Evolutionary conservation across 2,888 invertebrate genomes (phyloP), one percentile per base, ranked within the genome.

Genomic region (Agriopis marginaria): DNA sequence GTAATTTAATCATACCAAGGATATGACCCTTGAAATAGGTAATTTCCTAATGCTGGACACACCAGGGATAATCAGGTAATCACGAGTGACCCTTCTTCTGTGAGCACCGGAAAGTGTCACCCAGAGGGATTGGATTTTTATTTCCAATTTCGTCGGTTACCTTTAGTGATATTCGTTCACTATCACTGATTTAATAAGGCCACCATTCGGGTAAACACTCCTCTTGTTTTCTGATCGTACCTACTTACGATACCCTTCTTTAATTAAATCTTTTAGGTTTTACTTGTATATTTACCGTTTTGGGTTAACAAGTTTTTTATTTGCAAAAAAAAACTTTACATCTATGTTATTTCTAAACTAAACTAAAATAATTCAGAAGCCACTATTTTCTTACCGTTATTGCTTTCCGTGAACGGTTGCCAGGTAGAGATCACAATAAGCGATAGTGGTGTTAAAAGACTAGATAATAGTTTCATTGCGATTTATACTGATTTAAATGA

Each of bases 21-120:
- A 42, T 23, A 42, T 51, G 62, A 68, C 58, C 68, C 69, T 56
- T 56, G 47, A 40, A 65, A 62, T 51, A 40, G 51, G 61, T 65
- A 69, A 69, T 65, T 55, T 69, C 50, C 45, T 69, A 69, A 69
- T 51, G 62, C 47, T 44, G 65, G 65, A 23, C 42, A 61, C 51
- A 62, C 51, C 51, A 53, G 45, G 69, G 69, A 58, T 65, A 69
- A 69, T 69, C 56, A 69, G 56, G 51, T 62, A 58, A 69, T 69
- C 69, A 62, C 11, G n/a, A 50, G 40, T 47, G 56, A 65, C 65
- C 69, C 58, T 65, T 63, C 54, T 12, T 23, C 45, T 17, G 7
- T 54, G 39, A 17, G 14, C 7, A 54, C 12, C 17, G 45, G 53
- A 54, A 32, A 39, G 3, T 12, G 12, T 17, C 58, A n/a, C 62